These are phyloP conservation scores for Anomalospiza imberbis DNA, from an alignment of 2,797 vertebrate genomes.

Conservation along the genomic window DNA sequence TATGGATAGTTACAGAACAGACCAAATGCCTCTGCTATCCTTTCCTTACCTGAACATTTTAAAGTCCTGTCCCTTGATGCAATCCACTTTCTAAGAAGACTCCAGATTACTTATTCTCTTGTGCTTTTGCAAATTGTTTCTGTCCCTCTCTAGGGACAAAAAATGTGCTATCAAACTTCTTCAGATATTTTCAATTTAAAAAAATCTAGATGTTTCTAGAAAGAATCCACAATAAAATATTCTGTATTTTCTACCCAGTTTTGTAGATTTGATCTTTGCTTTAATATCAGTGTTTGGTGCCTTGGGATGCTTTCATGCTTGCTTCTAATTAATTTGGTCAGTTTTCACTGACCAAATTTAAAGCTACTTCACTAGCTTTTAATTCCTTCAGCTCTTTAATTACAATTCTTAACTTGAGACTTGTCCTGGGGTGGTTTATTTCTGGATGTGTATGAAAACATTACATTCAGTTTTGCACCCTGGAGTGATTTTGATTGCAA, in stretches of 20 bases:
- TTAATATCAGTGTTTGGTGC: background rate
- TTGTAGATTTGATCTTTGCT: background rate
- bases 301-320: background rate
- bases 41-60: background rate
- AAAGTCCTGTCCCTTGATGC: background rate
- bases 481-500: background rate
- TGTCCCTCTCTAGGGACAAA: background rate
- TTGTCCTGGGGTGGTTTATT: background rate
- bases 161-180: background rate
- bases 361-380: background rate
- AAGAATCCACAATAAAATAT: background rate
- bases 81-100: background rate
- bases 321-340: background rate
- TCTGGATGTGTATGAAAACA: background rate
- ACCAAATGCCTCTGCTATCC: background rate
- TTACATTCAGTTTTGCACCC: background rate
- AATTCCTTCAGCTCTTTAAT: background rate
- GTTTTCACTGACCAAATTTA: background rate
- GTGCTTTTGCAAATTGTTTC: background rate
- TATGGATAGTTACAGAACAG: background rate
- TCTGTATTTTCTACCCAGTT: background rate
- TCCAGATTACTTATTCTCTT: background rate
- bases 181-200: background rate
- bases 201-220: background rate
- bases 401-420: background rate